phyloP scores from a whole-genome alignment of 2,797 vertebrate species.

The Liasis olivaceus region DNA sequence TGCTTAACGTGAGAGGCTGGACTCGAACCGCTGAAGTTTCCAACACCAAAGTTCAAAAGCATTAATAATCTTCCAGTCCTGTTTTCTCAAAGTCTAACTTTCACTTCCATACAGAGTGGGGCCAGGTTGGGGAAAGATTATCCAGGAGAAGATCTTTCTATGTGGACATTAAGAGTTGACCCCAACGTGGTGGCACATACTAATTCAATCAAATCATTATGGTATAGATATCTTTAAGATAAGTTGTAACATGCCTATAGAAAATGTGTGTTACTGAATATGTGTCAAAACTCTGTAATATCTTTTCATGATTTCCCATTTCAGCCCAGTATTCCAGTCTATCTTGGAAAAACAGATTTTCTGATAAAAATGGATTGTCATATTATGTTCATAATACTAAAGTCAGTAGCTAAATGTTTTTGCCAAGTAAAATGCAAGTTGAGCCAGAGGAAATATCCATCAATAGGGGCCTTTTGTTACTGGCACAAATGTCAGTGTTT shows the following conservation, averaged over 20 bases:
- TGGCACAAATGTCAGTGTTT: conserved; percentile 48
- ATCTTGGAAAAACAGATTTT: not conserved
- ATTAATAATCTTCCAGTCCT: not conserved
- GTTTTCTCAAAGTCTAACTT: not conserved
- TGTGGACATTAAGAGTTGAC: not conserved
- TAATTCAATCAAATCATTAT: not conserved
- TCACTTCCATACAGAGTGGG: not conserved
- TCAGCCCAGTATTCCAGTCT: not conserved
- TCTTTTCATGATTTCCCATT: conserved; percentile 4
- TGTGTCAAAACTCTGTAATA: conserved; percentile 36
- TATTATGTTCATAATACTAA: conserved; percentile 26
- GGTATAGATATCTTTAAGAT: not conserved
- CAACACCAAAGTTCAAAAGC: not conserved
- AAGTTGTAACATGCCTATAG: not conserved
- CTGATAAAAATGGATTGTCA: conserved; percentile 52
- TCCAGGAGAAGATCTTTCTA: not conserved
- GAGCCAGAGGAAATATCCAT: not conserved
- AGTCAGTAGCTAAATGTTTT: conserved; percentile 46
- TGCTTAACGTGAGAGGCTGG: too few relatives aligned
- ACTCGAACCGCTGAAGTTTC: too few relatives aligned
- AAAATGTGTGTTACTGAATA: not conserved
- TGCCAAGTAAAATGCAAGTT: conserved; percentile 36
- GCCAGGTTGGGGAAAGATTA: not conserved
- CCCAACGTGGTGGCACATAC: not conserved
- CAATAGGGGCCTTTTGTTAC: conserved; percentile 35